Conservation (phyloP, 1,140 invertebrate genomes). For the Drosophila melanica region DNA sequence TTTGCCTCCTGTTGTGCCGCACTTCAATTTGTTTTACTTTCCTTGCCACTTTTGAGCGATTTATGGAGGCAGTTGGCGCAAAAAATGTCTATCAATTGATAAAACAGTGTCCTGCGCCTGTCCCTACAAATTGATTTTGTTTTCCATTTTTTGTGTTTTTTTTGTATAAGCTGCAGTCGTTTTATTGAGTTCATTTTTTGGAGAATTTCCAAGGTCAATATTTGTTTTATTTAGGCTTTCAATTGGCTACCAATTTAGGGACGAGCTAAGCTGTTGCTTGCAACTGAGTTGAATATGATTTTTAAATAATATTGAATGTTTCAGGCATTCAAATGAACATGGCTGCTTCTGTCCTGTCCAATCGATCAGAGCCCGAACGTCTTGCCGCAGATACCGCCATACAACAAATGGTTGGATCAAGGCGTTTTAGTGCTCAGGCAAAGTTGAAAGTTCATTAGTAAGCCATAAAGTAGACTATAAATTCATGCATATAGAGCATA, state of each 20-base stretch:
- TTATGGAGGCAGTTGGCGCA: conserved; percentile 60
- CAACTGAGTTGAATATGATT: not conserved
- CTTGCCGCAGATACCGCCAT: conserved; percentile 11
- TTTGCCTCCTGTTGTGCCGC: conserved; percentile 29
- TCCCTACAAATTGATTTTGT: conserved; percentile 60
- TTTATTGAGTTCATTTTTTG: conserved; percentile 11
- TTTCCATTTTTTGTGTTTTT: conserved; percentile 3
- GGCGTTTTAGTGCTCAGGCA: conserved; percentile 24
- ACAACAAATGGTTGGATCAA: conserved; percentile 37
- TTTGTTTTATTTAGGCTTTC: conserved; percentile 13
- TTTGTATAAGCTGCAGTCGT: conserved; percentile 16
- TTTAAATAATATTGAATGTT: too few relatives aligned
- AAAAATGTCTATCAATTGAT: conserved; percentile 51
- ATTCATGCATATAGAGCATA: conserved; percentile 57
- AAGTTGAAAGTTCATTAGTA: conserved; percentile 82
- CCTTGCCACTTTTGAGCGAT: conserved; percentile 75
- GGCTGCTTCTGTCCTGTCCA: not conserved
- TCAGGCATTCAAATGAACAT: not conserved
- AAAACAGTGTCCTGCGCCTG: conserved; percentile 42
- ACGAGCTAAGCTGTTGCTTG: not conserved
- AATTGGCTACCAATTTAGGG: conserved; percentile 7
- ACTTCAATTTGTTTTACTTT: conserved; percentile 76
- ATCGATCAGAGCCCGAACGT: conserved; percentile 13
- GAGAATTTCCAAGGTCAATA: conserved; percentile 22
- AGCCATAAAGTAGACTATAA: conserved; percentile 81